Conservation (phyloP, 2,888 invertebrate genomes). For the Digitonthophagus gazella region DNA sequence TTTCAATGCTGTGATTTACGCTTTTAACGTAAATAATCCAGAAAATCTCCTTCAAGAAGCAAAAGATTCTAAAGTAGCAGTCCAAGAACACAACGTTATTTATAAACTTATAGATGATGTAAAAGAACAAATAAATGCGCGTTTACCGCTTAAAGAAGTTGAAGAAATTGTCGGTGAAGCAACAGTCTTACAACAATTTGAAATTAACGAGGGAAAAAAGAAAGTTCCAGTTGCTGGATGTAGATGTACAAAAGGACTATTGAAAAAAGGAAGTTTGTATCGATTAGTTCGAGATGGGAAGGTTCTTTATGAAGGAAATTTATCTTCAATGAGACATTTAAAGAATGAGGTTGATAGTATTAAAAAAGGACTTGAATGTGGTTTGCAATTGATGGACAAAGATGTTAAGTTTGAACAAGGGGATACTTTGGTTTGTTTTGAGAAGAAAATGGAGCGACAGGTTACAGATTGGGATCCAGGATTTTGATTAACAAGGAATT, state of each 20-base stretch:
- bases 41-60: constrained; percentile 55
- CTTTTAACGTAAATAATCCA: constrained; percentile 76
- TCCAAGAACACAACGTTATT: constrained; percentile 83
- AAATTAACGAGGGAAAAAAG: constrained; percentile 74
- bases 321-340: constrained; percentile 82
- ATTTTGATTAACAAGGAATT: constrained; percentile 55
- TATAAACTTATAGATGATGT: constrained; percentile 90
- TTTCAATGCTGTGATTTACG: constrained; percentile 80
- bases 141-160: constrained; percentile 68
- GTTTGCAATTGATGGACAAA: constrained; percentile 70
- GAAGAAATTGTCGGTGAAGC: constrained; percentile 84
- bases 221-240: constrained; percentile 88
- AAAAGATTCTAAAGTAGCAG: constrained; percentile 54
- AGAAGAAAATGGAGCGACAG: constrained; percentile 61
- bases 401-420: constrained; percentile 66
- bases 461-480: constrained; percentile 84
- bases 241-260: constrained; percentile 73
- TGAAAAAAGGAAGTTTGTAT: constrained; percentile 67
- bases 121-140: constrained; percentile 70
- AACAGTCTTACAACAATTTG: constrained; percentile 78
- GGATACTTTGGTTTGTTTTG: constrained; percentile 78
- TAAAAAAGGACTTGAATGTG: constrained; percentile 86
- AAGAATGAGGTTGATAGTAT: constrained; percentile 84
- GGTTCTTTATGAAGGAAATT: constrained; percentile 68
- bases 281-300: constrained; percentile 67